Base-by-base conservation (phyloP, 2,888 invertebrate genomes). In the Tetanocera ferruginea region DNA sequence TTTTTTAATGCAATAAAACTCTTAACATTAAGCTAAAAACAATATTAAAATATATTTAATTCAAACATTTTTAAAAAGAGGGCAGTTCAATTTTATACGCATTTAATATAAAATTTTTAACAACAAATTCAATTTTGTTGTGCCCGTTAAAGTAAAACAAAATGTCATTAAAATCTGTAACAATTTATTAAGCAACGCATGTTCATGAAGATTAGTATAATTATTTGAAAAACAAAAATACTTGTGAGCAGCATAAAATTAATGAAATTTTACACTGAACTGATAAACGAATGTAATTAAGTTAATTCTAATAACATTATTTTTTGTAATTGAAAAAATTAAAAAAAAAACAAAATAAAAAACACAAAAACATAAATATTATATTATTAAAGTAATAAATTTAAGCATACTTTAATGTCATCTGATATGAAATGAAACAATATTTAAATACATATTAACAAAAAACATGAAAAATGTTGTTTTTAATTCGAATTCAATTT, bases 241-340 rank as follows among this genome's bases (percentile, higher is more conserved):
- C 19, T 55, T n/a, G 19, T 55, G 55, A 55, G 55, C 55, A 55
- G 55, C 55, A 55, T 55, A 55, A 55, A 55, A 8, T 55, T 19
- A 55, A 55, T 55, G 9, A 69, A 69, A 23, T 37, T 34, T 69
- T n/a, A 74, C 49, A 74, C 62, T 49, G 74, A 73, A 74, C 74
- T 74, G 74, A 74, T 51, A 74, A 62, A 64, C 74, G 62, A 60
- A 60, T 19, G 19, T 57, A 55, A 25, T 19, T 37, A 34, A 28
- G 5, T 66, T 19, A 66, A n/a, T 66, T 19, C 34, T 43, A 69
- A n/a, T 43, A 69, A 19, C 67, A 64, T 34, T 64, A 31, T n/a
- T 34, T 34, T 28, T 64, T 64, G 28, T 34, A 64, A 64, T 14
- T 67, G 28, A 19, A 64, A 52, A 28, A 14, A 2, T 19, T n/a